These are phyloP conservation scores for Tetramorium simillimum DNA, from an alignment of 1,140 invertebrate species.

Conservation along the genomic window DNA sequence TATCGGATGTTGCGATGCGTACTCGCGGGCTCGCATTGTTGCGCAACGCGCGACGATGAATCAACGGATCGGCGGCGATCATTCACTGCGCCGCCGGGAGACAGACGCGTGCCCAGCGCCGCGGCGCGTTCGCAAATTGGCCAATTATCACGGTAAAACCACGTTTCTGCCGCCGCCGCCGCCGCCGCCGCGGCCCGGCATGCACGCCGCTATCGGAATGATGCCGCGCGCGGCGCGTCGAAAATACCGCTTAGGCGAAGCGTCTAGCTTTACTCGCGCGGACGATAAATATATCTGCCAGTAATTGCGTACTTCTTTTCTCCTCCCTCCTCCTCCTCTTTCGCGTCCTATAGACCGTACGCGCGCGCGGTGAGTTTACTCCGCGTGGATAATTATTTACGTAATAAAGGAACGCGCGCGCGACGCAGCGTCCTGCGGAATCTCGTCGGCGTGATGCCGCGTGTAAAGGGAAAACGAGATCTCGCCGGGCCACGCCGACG, in stretches of 20 bases:
- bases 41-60: constrained; percentile 67
- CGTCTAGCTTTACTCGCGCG: background rate
- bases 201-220: constrained; percentile 16
- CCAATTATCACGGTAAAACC: constrained; percentile 65
- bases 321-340: background rate
- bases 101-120: constrained; percentile 62
- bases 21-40: constrained; percentile 58
- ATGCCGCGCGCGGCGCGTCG: background rate
- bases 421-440: background rate
- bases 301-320: background rate
- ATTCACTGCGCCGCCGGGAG: constrained; percentile 54
- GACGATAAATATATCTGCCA: constrained; percentile 26
- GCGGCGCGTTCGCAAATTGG: constrained; percentile 65
- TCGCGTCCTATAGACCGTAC: background rate
- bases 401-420: background rate
- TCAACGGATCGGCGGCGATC: constrained; percentile 67
- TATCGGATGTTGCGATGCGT: constrained; percentile 57
- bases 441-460: background rate
- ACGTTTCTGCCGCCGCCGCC: background rate
- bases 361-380: background rate
- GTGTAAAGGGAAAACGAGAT: background rate
- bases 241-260: background rate
- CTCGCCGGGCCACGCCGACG: background rate
- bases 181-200: background rate
- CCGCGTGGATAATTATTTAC: constrained; percentile 41